Evolutionary conservation across 1,140 invertebrate genomes (phyloP), one percentile per base, ranked within the genome.

Genomic region (Solen grandis): DNA sequence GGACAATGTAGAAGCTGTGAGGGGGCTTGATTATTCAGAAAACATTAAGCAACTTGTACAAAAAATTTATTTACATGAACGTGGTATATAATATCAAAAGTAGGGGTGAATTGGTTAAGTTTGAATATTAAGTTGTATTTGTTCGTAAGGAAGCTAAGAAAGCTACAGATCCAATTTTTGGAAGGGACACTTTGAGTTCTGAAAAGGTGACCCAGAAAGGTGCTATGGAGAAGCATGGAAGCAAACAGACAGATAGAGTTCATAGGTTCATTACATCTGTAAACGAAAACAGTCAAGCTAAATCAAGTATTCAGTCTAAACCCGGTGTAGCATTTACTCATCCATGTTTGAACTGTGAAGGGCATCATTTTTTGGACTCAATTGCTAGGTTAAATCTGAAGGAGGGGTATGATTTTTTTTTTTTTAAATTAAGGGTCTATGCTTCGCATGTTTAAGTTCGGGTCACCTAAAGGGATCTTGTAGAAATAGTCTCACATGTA

Each of bases 1-100:
- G 3, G 25, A 78, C 5, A 76, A 46, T 22, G 68, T 83, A 14
- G 41, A 82, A 27, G 65, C 41, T 27, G 19, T 63, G 16, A 25
- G 38, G 41, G 35, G 77, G 27, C 35, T 82, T 22, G 66, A 77
- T 22, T 77, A 70, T 31, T 70, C 81, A 0, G 66, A 78, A 46
- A 72, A 70, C 36, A 57, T 72, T 16, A 78, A 77, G n/a, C 1
- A 5, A n/a, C 41, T 82, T 0, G 41, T 82, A 8, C n/a, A 57
- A 57, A 57, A 57, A 5, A 22, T 22, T 57, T 57, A 57, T n/a
- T 57, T 57, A n/a, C 54, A 57, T 57, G 54, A 57, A 57, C 29
- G n/a, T 57, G 5, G 54, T 57, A n/a, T 57, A 8, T 57, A 27
- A 57, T 27, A 8, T 57, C 5, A 57, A 50, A n/a, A 35, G 60